A percentile compares a stretch with the other conserved stretches of the same genome.
Conservation (phyloP, 2,888 invertebrate species). For the Poecilobothrus nobilitatus region DNA sequence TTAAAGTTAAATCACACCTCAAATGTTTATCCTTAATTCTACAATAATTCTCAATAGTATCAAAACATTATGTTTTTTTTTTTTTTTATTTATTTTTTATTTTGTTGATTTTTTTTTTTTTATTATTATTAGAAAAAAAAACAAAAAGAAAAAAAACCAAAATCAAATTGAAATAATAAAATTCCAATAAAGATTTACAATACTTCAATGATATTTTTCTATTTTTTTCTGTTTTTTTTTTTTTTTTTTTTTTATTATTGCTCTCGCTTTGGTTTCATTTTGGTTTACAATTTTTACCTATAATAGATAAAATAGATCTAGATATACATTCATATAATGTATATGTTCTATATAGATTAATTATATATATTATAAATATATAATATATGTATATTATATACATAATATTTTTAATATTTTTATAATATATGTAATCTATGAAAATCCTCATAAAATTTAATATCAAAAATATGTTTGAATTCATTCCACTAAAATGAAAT, state of each 20-base stretch:
- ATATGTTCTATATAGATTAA: no score
- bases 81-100: neutral
- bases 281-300: no score
- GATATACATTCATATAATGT: no score
- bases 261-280: no score
- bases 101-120: no score
- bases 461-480: neutral
- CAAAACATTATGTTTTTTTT: neutral
- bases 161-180: neutral
- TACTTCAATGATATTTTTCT: neutral
- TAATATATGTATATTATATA: no score
- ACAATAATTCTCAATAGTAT: neutral
- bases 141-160: neutral
- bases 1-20: neutral
- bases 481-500: neutral
- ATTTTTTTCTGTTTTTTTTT: no score
- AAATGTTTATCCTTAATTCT: neutral
- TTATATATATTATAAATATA: neutral
- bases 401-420: neutral
- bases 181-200: slow-evolving; percentile 3
- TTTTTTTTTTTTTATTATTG: no score
- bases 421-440: neutral
- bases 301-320: no score
- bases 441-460: neutral
- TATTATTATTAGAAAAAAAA: no score